These are phyloP conservation scores for Herpailurus yagouaroundi DNA, from an alignment of 2,113 vertebrate species.

Conservation along the genomic window DNA sequence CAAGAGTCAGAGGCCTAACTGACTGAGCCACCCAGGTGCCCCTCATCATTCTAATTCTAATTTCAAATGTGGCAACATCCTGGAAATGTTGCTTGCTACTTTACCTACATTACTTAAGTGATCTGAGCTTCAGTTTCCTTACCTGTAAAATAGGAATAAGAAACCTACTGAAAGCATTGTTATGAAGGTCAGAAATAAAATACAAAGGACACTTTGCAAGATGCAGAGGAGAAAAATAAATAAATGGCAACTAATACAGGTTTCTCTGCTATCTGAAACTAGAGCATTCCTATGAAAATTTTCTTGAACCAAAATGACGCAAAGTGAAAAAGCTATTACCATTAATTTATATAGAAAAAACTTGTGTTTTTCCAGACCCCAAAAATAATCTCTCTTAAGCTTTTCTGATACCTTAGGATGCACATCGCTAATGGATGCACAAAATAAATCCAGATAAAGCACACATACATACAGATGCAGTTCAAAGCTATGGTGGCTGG, in stretches of 20 bases:
- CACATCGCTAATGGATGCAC: neutral
- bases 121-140: slow-evolving; percentile 20
- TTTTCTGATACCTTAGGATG: neutral
- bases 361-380: neutral
- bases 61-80: neutral
- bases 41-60: slow-evolving; percentile 8
- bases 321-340: neutral
- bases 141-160: neutral
- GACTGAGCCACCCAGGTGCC: too few relatives aligned
- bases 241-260: neutral
- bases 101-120: neutral
- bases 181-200: neutral
- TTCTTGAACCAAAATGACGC: neutral
- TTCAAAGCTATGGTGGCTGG: neutral
- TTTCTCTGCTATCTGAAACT: neutral
- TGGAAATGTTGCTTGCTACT: neutral
- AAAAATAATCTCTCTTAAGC: neutral
- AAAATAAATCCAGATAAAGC: neutral
- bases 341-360: neutral
- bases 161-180: neutral
- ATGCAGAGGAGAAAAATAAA: neutral
- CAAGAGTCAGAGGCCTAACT: too few relatives aligned
- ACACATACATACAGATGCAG: neutral
- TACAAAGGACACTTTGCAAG: neutral
- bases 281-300: neutral